A percentile compares a stretch with the other conserved stretches of the same genome.
Evolutionary conservation across 2,888 invertebrate species (phyloP).

Genomic region (Patella depressa): DNA sequence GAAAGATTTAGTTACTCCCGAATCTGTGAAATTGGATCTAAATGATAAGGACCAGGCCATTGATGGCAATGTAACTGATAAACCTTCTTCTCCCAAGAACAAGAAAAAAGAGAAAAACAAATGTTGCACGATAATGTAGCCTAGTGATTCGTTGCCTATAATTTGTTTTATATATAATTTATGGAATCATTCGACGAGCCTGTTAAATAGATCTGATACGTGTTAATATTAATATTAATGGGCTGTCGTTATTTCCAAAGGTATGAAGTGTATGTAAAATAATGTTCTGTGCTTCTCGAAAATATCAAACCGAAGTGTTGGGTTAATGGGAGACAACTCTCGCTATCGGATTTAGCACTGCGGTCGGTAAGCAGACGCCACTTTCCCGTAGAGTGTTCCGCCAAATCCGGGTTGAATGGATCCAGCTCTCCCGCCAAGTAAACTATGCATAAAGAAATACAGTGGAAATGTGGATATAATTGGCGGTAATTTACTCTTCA

Average conservation of each 20-base stretch:
- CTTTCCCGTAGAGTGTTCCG: too few relatives aligned
- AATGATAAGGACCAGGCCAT: constrained; percentile 30
- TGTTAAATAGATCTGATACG: constrained; percentile 1
- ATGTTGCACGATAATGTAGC: constrained; percentile 57
- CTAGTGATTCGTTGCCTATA: constrained; percentile 14
- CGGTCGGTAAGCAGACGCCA: too few relatives aligned
- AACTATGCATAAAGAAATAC: too few relatives aligned
- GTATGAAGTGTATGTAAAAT: too few relatives aligned
- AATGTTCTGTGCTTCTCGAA: too few relatives aligned
- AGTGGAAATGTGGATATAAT: too few relatives aligned
- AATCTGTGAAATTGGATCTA: constrained; percentile 41
- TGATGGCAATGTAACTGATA: constrained; percentile 22
- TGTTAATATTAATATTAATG: not conserved
- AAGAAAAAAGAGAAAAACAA: constrained; percentile 60
- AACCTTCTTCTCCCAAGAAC: constrained; percentile 35
- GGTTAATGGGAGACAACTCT: too few relatives aligned
- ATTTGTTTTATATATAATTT: constrained; percentile 11
- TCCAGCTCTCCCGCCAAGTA: too few relatives aligned
- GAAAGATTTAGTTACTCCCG: constrained; percentile 47
- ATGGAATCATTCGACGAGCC: not conserved
- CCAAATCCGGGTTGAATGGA: too few relatives aligned
- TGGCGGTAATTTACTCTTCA: too few relatives aligned
- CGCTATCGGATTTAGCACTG: too few relatives aligned
- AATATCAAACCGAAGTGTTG: too few relatives aligned
- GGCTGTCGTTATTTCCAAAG: not conserved